Conservation (phyloP, 2,113 vertebrate genomes). For the Pseudorectes ferrugineus region DNA sequence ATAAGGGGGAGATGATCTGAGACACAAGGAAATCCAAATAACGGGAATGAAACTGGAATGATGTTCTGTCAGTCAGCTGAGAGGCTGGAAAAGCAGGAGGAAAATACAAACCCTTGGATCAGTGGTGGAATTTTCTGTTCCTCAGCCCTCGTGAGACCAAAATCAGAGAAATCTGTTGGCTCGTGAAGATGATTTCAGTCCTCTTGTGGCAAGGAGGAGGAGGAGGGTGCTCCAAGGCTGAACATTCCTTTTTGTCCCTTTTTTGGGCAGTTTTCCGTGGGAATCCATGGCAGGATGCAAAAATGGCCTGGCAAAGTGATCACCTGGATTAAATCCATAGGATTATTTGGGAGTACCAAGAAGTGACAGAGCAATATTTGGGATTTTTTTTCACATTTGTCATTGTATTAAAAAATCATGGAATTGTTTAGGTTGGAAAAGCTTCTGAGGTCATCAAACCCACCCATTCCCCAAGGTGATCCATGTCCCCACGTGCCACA, state of each 20-base stretch:
- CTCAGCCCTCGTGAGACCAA: neutral
- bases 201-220: neutral
- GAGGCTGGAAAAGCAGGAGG: neutral
- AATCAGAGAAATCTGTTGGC: neutral
- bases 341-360: neutral
- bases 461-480: neutral
- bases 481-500: neutral
- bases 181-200: neutral
- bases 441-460: neutral
- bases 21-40: neutral
- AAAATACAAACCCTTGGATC: fast-evolving
- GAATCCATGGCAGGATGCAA: neutral
- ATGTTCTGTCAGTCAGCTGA: neutral
- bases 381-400: neutral
- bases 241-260: neutral
- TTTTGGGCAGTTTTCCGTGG: neutral
- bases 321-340: neutral
- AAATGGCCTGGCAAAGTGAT: neutral
- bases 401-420: neutral
- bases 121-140: neutral
- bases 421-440: neutral
- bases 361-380: neutral
- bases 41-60: neutral
- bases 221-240: neutral
- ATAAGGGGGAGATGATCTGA: neutral